Percentiles rank a stretch among this genome's conserved stretches.
phyloP scores from a whole-genome alignment of 2,113 vertebrate genomes.

The Orcinus orca region DNA sequence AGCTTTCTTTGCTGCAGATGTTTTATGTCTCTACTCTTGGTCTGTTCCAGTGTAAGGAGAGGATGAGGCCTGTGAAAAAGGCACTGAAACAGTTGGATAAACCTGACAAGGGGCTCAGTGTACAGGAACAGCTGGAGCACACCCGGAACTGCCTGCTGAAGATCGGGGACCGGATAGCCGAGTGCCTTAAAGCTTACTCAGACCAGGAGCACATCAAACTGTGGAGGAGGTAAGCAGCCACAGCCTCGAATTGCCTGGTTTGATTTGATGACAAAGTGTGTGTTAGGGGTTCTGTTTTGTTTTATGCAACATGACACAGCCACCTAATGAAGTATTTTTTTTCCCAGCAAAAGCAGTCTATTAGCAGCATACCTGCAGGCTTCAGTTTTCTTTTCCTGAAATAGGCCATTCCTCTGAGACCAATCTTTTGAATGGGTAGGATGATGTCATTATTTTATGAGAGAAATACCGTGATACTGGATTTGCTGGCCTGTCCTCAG shows the following conservation, averaged over 20 bases:
- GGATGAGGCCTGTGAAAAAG: slow-evolving; percentile 98
- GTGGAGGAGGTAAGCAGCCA: slow-evolving; percentile 89
- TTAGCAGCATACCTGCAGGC: not conserved
- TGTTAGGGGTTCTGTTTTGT: not conserved
- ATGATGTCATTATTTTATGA: not conserved
- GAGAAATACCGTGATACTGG: not conserved
- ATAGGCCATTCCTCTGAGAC: not conserved
- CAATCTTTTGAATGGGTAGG: not conserved
- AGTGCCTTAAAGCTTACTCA: slow-evolving; percentile 96
- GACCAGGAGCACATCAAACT: slow-evolving; percentile 95
- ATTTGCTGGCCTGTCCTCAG: not conserved
- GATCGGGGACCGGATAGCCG: slow-evolving; percentile 97
- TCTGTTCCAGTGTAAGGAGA: slow-evolving; percentile 93
- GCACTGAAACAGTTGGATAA: slow-evolving; percentile 98
- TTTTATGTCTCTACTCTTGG: slow-evolving; percentile 41
- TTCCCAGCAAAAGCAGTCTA: not conserved
- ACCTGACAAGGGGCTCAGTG: slow-evolving; percentile 93
- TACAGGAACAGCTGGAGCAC: slow-evolving; percentile 97
- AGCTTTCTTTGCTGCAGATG: not conserved
- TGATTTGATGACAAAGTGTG: not conserved
- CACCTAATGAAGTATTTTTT: not conserved
- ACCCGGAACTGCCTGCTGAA: slow-evolving; percentile 96
- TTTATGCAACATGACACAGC: not conserved
- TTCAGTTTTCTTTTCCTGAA: not conserved
- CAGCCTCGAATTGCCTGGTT: not conserved